Percentiles rank a stretch among this genome's conserved stretches.
Conservation (phyloP, 2,797 vertebrate genomes). For the Aphelocoma californica region DNA sequence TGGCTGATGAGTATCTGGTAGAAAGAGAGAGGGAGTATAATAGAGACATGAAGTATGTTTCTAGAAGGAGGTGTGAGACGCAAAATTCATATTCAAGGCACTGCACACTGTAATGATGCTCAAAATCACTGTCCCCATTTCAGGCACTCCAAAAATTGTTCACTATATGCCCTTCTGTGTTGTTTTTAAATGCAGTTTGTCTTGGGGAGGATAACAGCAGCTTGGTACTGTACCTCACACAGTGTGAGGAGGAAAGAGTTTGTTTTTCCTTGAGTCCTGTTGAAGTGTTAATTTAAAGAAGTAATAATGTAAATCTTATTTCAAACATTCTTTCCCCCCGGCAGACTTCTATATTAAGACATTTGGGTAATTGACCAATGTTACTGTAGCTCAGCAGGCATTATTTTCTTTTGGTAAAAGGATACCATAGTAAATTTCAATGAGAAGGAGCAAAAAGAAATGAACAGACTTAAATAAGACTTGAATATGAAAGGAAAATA, state of each 20-base stretch:
- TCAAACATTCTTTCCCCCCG: constrained; percentile 1
- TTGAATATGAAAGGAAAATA: constrained; percentile 56
- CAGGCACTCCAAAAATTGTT: not conserved
- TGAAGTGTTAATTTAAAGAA: constrained; percentile 70
- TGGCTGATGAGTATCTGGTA: not conserved
- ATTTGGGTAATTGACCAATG: constrained; percentile 32
- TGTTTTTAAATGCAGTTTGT: not conserved
- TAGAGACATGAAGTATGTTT: not conserved
- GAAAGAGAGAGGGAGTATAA: not conserved
- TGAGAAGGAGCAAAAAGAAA: constrained; percentile 34
- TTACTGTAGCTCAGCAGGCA: constrained; percentile 49
- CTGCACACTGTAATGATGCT: not conserved
- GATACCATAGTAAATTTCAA: constrained; percentile 46
- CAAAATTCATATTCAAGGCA: not conserved
- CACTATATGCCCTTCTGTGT: not conserved
- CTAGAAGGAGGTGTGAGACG: not conserved
- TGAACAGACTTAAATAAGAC: constrained; percentile 23
- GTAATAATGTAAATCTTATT: constrained; percentile 63
- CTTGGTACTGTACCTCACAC: constrained; percentile 45
- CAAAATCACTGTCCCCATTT: not conserved
- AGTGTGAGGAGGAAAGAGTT: constrained; percentile 10
- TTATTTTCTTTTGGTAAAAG: constrained; percentile 65
- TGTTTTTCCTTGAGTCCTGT: constrained; percentile 31
- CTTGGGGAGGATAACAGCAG: not conserved
- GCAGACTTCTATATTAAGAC: constrained; percentile 47